phyloP scores from a whole-genome alignment of 2,797 vertebrate genomes.

The Jordanella pulchra region DNA sequence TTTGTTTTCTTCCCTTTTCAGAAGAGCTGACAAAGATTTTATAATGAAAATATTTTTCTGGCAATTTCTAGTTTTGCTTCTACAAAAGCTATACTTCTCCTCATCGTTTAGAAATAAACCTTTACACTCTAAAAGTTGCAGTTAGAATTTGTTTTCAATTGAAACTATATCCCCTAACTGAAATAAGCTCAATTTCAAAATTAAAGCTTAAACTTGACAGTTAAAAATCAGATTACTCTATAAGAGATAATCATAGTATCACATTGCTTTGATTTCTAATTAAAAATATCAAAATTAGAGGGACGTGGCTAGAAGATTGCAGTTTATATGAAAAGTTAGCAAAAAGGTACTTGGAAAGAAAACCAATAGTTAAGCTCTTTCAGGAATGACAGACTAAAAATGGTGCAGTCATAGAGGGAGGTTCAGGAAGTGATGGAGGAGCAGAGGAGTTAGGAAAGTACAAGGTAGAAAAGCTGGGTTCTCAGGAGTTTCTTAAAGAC shows the following conservation, averaged over 20 bases:
- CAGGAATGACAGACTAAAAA: no score
- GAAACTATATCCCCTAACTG: not conserved
- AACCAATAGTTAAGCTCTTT: no score
- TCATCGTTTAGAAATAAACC: not conserved
- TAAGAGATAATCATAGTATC: not conserved
- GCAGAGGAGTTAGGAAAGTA: no score
- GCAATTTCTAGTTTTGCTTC: no score
- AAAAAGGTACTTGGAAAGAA: no score
- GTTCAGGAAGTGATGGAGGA: no score
- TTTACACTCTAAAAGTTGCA: not conserved
- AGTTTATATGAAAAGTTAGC: not conserved
- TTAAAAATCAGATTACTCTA: not conserved
- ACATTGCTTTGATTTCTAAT: no score
- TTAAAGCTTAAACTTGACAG: not conserved
- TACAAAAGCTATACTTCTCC: not conserved
- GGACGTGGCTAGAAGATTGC: not conserved
- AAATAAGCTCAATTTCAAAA: not conserved
- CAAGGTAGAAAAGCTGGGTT: not conserved
- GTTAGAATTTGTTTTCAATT: not conserved
- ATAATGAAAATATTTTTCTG: not conserved
- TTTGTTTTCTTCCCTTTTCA: not conserved
- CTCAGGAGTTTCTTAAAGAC: not conserved
- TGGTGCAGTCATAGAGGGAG: no score
- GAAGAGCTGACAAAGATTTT: not conserved
- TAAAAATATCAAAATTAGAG: not conserved